Conservation (phyloP, 2,888 invertebrate species). For the Empis stercorea region DNA sequence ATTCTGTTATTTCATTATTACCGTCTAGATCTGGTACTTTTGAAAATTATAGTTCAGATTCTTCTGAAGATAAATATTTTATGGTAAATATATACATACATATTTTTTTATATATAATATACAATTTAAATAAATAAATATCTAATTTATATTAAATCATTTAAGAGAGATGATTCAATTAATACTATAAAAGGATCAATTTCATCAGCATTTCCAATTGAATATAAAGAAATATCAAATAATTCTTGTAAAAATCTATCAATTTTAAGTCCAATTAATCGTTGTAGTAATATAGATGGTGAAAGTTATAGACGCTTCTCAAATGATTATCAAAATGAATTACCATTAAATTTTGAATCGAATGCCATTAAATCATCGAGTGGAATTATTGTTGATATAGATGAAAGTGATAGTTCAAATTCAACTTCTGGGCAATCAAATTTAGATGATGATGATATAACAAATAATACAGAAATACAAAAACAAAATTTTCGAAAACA, state of each 20-base stretch:
- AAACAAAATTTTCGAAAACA: constrained; percentile 3
- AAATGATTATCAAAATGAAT: no score
- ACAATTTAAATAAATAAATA: neutral
- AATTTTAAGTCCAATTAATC: constrained; percentile 14
- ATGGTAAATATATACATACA: no score
- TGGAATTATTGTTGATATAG: constrained; percentile 31
- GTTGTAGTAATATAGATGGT: constrained; percentile 24
- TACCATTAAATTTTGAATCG: no score
- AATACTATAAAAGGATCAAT: constrained; percentile 54
- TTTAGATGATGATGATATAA: constrained; percentile 16
- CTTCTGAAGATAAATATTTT: constrained; percentile 34
- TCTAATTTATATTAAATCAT: neutral
- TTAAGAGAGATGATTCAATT: constrained; percentile 51
- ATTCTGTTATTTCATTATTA: constrained; percentile 4
- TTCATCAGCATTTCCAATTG: constrained; percentile 28
- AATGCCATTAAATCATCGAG: constrained; percentile 19
- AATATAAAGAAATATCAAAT: constrained; percentile 6
- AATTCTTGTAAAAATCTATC: constrained; percentile 16
- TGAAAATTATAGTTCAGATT: constrained; percentile 29
- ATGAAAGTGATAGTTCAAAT: constrained; percentile 29
- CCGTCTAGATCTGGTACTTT: constrained; percentile 19
- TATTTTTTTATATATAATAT: no score
- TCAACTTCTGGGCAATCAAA: constrained; percentile 28
- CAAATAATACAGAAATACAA: no score
- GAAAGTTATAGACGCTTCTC: constrained; percentile 21